phyloP scores from a whole-genome alignment of 1,140 invertebrate species.

The Carposina sasakii region DNA sequence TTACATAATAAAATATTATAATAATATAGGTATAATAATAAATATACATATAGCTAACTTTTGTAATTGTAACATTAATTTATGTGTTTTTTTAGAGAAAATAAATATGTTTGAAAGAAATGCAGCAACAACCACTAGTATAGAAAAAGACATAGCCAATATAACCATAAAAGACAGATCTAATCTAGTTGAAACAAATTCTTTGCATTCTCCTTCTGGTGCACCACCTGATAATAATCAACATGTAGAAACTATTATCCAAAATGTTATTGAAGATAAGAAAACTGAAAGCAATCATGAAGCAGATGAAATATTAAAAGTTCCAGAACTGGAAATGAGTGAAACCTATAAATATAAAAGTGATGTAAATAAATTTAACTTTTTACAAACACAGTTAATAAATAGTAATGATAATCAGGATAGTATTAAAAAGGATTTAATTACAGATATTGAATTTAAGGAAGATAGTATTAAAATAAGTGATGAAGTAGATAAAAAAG shows the following conservation, averaged over 20 bases:
- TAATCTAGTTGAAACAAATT: no score
- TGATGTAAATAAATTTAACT: slow-evolving; percentile 57
- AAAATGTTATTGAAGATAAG: slow-evolving; percentile 8
- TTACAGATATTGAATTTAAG: slow-evolving; percentile 8
- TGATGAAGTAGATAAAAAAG: slow-evolving; percentile 17
- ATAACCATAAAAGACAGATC: slow-evolving; percentile 52
- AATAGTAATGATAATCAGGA: slow-evolving; percentile 8
- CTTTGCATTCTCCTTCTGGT: no score
- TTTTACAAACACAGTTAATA: slow-evolving; percentile 61
- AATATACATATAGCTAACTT: no score
- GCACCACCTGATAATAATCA: no score
- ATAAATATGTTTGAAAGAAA: slow-evolving; percentile 67
- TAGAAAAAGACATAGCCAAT: slow-evolving; percentile 49
- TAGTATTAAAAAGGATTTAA: slow-evolving; percentile 1
- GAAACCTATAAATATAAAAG: no score
- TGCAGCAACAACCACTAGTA: slow-evolving; percentile 48
- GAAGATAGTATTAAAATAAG: neutral
- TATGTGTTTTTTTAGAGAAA: slow-evolving; percentile 54
- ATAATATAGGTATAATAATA: no score
- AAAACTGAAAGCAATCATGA: slow-evolving; percentile 16
- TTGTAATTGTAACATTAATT: slow-evolving; percentile 21
- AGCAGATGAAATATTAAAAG: slow-evolving; percentile 28
- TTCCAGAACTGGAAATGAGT: no score
- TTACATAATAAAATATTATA: no score
- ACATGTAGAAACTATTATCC: no score